phyloP scores from a whole-genome alignment of 2,113 vertebrate species.

The Acanthochromis polyacanthus region DNA sequence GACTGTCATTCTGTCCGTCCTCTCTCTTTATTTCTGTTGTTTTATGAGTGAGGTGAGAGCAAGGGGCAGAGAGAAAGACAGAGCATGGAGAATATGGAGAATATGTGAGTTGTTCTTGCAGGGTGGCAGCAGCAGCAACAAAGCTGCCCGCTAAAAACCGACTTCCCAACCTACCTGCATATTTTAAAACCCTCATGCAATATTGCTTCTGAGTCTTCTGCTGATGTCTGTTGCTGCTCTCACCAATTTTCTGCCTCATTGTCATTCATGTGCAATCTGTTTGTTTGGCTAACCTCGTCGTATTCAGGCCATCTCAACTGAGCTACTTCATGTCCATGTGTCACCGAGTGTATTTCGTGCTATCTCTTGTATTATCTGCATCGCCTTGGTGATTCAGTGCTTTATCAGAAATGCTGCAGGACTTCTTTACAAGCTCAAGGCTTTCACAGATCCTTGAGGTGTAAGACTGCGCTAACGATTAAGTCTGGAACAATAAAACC shows the following conservation, averaged over 20 bases:
- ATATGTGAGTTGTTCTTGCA: constrained; percentile 54
- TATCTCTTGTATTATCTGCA: constrained; percentile 65
- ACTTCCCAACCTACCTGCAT: constrained; percentile 76
- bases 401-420: constrained; percentile 36
- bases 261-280: constrained; percentile 79
- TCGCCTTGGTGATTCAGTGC: constrained; percentile 58
- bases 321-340: constrained; percentile 63
- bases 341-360: constrained; percentile 57
- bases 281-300: constrained; percentile 77
- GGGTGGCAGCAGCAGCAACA: constrained; percentile 38
- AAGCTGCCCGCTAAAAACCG: constrained; percentile 44
- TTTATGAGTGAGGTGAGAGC: constrained; percentile 43
- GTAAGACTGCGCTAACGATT: constrained; percentile 50
- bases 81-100: constrained; percentile 19
- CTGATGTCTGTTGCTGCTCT: constrained; percentile 63
- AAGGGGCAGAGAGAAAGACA: constrained; percentile 27
- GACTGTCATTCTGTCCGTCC: constrained; percentile 43
- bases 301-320: constrained; percentile 58
- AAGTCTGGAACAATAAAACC: constrained; percentile 60
- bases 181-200: constrained; percentile 79
- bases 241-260: constrained; percentile 81
- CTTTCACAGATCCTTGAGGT: constrained; percentile 51
- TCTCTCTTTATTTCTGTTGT: constrained; percentile 44
- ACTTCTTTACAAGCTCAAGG: constrained; percentile 60
- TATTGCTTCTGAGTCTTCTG: constrained; percentile 65